Conservation (phyloP, 2,888 invertebrate species). For the Chrysomela aeneicollis region DNA sequence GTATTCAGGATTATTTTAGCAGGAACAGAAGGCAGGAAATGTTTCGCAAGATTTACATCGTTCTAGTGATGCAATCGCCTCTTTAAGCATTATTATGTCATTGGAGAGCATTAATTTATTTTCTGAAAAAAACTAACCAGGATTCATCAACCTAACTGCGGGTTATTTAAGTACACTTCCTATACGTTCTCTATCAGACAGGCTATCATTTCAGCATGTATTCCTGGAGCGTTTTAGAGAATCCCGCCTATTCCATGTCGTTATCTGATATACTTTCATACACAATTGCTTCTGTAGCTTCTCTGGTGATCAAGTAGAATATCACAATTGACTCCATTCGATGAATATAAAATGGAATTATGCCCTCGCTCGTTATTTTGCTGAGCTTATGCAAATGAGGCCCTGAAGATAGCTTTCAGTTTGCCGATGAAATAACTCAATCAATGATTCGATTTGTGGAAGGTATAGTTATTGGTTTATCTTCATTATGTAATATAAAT, state of each 20-base stretch:
- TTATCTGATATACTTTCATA: not conserved
- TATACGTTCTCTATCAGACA: not conserved
- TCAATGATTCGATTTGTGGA: not conserved
- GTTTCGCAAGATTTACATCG: too few species aligned
- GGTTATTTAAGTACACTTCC: not conserved
- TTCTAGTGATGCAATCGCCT: too few species aligned
- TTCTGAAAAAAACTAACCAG: not conserved
- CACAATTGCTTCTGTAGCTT: conserved; percentile 4
- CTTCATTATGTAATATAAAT: too few species aligned
- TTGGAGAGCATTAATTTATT: not conserved
- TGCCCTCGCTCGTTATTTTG: not conserved
- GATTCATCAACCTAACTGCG: not conserved
- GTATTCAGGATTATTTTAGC: too few species aligned
- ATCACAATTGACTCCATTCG: not conserved
- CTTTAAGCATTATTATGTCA: too few species aligned
- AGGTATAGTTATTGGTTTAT: too few species aligned
- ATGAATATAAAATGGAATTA: conserved; percentile 1
- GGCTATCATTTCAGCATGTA: not conserved
- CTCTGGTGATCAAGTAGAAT: not conserved
- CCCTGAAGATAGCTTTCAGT: not conserved
- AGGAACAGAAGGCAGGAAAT: too few species aligned
- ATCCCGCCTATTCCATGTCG: not conserved
- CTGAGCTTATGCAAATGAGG: not conserved
- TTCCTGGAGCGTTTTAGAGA: not conserved
- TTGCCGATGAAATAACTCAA: not conserved